Conservation (phyloP, 2,113 vertebrate species). For the Harpagus bidentatus region DNA sequence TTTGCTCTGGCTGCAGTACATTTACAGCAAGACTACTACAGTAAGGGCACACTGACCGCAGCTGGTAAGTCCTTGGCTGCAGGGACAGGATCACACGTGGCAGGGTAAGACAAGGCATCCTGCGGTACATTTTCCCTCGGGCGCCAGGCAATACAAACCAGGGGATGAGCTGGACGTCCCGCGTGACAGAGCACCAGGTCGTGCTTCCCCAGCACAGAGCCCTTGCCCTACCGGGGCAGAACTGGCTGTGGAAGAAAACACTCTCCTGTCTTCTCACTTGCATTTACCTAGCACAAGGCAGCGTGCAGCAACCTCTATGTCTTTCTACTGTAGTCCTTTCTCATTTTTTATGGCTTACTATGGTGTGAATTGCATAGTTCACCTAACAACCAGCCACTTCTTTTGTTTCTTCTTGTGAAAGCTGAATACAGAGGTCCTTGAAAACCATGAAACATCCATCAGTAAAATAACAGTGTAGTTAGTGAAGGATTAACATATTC, state of each 20-base stretch:
- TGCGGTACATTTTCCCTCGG: accelerated
- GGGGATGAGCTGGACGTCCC: background rate
- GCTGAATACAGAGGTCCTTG: background rate
- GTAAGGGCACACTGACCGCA: background rate
- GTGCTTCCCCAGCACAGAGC: background rate
- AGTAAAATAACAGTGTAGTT: background rate
- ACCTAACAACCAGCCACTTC: background rate
- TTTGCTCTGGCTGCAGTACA: background rate
- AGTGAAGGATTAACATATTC: constrained; percentile 19
- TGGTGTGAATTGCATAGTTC: background rate
- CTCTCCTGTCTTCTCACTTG: background rate
- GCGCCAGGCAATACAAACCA: accelerated
- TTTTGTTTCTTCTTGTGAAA: background rate
- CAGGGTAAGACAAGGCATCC: background rate
- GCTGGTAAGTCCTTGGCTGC: background rate
- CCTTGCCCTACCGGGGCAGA: background rate
- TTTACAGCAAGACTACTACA: background rate
- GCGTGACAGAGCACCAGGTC: background rate
- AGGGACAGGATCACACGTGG: background rate
- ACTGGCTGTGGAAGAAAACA: background rate
- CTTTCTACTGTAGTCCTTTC: background rate
- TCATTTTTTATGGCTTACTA: background rate
- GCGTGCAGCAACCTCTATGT: background rate
- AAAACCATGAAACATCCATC: background rate
- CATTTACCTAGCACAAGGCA: background rate